These are phyloP conservation scores for Callipepla californica DNA, from an alignment of 2,113 vertebrate species.

Conservation along the genomic window DNA sequence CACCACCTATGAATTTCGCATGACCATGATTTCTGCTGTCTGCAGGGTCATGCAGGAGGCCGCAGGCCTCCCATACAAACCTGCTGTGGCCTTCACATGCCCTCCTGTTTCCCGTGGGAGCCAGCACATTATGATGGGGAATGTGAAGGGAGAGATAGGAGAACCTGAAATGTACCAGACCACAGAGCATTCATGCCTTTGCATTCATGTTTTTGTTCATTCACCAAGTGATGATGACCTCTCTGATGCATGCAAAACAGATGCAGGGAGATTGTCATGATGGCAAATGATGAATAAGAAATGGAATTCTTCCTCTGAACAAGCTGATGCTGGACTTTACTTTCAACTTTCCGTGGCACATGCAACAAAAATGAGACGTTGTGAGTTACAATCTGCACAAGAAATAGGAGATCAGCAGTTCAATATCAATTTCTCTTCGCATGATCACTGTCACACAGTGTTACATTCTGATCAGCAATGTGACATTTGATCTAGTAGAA, in stretches of 20 bases:
- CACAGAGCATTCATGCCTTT: background rate
- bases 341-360: background rate
- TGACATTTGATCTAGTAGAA: background rate
- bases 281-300: background rate
- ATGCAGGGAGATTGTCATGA: background rate
- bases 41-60: rapidly evolving
- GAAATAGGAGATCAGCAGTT: background rate
- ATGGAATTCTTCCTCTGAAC: background rate
- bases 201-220: no score
- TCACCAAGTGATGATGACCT: background rate
- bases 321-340: background rate
- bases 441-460: rapidly evolving
- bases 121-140: background rate
- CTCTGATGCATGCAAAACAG: background rate
- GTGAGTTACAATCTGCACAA: background rate
- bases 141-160: no score
- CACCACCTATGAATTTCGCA: background rate
- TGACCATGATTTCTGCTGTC: background rate
- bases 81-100: background rate
- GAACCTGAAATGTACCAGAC: background rate
- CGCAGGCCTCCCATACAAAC: background rate
- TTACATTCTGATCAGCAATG: background rate
- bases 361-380: background rate
- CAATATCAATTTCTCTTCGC: background rate
- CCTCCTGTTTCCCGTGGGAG: background rate